A percentile compares a stretch with the other conserved stretches of the same genome.
Conservation (phyloP, 1,140 invertebrate species). For the Potamilus streckersoni region DNA sequence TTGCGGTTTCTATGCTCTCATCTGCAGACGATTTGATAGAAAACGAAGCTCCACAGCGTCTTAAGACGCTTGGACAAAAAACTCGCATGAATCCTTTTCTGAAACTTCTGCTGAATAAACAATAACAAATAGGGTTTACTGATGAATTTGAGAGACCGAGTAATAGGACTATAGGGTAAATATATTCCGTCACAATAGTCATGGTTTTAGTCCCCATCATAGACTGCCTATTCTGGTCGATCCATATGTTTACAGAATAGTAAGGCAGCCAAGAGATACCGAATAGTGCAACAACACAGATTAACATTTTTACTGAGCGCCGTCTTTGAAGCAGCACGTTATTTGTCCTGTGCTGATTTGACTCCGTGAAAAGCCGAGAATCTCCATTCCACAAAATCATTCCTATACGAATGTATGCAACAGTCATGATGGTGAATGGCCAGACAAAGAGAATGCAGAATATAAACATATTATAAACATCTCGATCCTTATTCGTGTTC, state of each 20-base stretch:
- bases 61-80: slow-evolving; percentile 21
- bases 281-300: slow-evolving; percentile 46
- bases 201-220: background rate
- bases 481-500: background rate
- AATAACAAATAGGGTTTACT: slow-evolving; percentile 60
- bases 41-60: slow-evolving; percentile 1
- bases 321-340: slow-evolving; percentile 38
- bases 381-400: slow-evolving; percentile 82
- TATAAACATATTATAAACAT: slow-evolving; percentile 17
- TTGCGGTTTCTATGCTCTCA: slow-evolving; percentile 23
- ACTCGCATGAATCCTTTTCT: slow-evolving; percentile 44
- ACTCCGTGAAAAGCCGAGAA: slow-evolving; percentile 65
- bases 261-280: slow-evolving; percentile 53
- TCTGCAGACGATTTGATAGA: background rate
- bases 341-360: slow-evolving; percentile 1
- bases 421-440: slow-evolving; percentile 83
- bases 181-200: slow-evolving; percentile 13
- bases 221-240: slow-evolving; percentile 41
- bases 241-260: slow-evolving; percentile 49
- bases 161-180: slow-evolving; percentile 68
- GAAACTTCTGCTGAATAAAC: slow-evolving; percentile 57
- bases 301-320: slow-evolving; percentile 45
- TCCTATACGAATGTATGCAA: slow-evolving; percentile 85
- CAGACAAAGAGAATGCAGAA: slow-evolving; percentile 69
- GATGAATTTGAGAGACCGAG: slow-evolving; percentile 72